phyloP scores from a whole-genome alignment of 2,797 vertebrate genomes.

The Moxostoma hubbsi region DNA sequence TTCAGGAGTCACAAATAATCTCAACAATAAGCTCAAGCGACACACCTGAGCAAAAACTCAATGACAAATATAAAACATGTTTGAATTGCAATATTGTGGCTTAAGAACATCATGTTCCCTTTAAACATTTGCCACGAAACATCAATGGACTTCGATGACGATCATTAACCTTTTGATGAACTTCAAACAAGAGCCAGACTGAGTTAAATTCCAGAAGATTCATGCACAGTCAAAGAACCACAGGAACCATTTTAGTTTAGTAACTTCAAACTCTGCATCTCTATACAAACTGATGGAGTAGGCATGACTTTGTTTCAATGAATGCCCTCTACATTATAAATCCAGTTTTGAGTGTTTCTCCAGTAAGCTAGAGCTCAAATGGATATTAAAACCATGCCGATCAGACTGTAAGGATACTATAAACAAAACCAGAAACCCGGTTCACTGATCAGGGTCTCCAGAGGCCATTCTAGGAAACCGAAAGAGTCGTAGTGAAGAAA shows the following conservation, averaged over 20 bases:
- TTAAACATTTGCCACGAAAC: constrained; percentile 10
- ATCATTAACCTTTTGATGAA: not conserved
- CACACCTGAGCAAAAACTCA: not conserved
- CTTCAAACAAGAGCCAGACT: constrained; percentile 17
- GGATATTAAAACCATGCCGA: too few relatives aligned
- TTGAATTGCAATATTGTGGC: not conserved
- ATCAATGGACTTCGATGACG: not conserved
- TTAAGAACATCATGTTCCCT: constrained; percentile 7
- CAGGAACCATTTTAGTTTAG: not conserved
- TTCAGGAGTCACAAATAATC: constrained; percentile 17
- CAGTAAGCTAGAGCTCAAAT: not conserved
- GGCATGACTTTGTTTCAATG: constrained; percentile 13
- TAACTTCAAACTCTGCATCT: constrained; percentile 14
- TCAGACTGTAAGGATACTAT: too few relatives aligned
- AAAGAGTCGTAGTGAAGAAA: not conserved
- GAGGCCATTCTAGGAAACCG: constrained; percentile 7
- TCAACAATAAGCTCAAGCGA: constrained; percentile 21
- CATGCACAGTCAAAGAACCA: constrained; percentile 30
- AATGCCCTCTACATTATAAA: not conserved
- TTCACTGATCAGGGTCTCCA: constrained; percentile 9
- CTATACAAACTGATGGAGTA: not conserved
- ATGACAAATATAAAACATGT: constrained; percentile 16
- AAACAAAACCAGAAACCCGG: not conserved
- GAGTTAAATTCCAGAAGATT: not conserved
- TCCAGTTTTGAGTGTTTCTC: constrained; percentile 17